Evolutionary conservation across 2,113 vertebrate genomes (phyloP), one percentile per base, ranked within the genome.

Genomic region (Thalassoma bifasciatum): DNA sequence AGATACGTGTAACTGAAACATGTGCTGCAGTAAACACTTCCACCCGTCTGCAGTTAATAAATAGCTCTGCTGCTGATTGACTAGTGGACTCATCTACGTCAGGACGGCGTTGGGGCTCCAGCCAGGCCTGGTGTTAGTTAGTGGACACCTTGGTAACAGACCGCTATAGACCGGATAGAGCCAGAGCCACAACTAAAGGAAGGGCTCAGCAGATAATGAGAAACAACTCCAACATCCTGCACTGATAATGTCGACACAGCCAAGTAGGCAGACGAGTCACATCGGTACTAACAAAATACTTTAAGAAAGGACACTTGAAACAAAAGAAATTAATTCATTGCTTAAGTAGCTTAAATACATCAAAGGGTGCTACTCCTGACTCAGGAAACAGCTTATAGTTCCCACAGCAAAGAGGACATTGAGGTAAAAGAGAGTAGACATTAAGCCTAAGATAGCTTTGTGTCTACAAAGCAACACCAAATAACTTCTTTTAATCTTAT

Each of bases 51-150:
- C 75, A 77, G 87, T 84, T 89, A 88, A 93, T 91, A 93, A 94
- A 94, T 91, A 92, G 89, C 77, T 52, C n/a, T 57, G 67, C 75
- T 58, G 84, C 74, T 90, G 91, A 93, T 88, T 89, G 91, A 92
- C 87, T 78, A 40, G 67, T 49, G 77, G 79, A 50, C 61, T 26
- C 19, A 8, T 66, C 52, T 73, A 83, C 88, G 82, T 89, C 88
- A 91, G 57, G n/a, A 65, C 40, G 47, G 62, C 0, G 65, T 60
- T 8, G 58, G 46, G 62, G 19, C 63, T 79, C 88, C 91, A 81
- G 70, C 34, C 23, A 12, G 59, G 79, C 34, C 79, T 87, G 85
- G 65, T 75, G 72, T 54, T 84, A 64, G 72, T 87, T 82, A 89
- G 81, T 1, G 58, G 75, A 80, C 75, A 63, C 72, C 80, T 77